Base-by-base conservation (phyloP, 2,797 vertebrate genomes). In the Tiaroga cobitis region DNA sequence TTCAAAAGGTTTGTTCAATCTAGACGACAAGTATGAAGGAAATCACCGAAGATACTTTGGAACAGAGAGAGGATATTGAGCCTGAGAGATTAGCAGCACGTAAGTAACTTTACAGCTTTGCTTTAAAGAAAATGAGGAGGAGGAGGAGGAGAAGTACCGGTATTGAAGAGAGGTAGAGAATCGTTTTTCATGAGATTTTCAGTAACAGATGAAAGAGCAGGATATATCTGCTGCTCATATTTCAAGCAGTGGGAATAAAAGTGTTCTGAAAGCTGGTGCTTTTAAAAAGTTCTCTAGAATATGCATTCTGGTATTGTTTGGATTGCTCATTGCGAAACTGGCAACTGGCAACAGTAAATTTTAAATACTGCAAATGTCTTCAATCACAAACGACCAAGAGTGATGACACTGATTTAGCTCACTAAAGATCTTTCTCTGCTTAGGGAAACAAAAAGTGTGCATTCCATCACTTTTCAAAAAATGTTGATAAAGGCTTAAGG, bases 191-290 rank as follows among this genome's bases (percentile, higher is more conserved):
- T 11, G 51, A 81, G 37, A 56, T 37, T 24, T 39, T 26, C 59
- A 26, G 59, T 26, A 81, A 61, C 5, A 32, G 10, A 72, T 72
- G 51, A 43, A 82, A 72, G 49, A 43, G 26, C 69, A 46, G 69
- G 46, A 82, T 63, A 73, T 73, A 61, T 59, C 54, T 82, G 68
- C 80, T 82, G 15, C 46, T 70, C 24, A 41, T 70, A 70, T 81
- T 56, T 70, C 67, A 56, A 54, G 15, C 13, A 70, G 18, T 41
- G 13, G 54, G 59, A 73, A 46, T 21, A 73, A 61, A 59, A 29
- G 10, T 10, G 11, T 24, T 41, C 34, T 59, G 37, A 56, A 41
- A 51, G 24, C 32, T 51, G 72, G 8, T 4, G n/a, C 26, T 49
- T 32, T 19, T 32, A 11, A 32, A 13, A 1, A 21, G 3, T 75